Conservation (phyloP, 2,113 vertebrate genomes). For the Solenodon paradoxus region DNA sequence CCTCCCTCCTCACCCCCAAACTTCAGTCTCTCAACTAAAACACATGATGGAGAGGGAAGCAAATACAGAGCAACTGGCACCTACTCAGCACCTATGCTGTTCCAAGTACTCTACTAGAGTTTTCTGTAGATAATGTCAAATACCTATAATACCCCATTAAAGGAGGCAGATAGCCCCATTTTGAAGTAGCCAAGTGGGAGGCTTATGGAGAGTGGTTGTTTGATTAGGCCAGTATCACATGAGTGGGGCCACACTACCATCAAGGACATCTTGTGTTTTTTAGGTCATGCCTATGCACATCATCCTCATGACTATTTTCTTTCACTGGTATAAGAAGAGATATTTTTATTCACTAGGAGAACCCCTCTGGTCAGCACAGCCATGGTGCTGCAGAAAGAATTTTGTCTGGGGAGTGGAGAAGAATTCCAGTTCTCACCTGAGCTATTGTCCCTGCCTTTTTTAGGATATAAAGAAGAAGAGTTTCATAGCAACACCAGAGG, state of each 20-base stretch:
- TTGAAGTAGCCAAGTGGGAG: background rate
- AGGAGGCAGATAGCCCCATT: accelerated
- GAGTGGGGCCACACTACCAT: too few species aligned
- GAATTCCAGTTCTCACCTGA: background rate
- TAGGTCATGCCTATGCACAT: too few species aligned
- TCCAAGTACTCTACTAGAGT: background rate
- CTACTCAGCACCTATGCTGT: background rate
- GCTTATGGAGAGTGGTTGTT: background rate
- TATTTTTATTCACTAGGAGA: background rate
- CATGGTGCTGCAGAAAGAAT: background rate
- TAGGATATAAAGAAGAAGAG: background rate
- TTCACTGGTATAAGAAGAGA: background rate
- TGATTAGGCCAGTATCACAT: background rate
- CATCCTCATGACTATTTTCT: background rate
- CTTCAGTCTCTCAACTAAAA: background rate
- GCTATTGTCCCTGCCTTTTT: background rate
- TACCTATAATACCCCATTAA: background rate
- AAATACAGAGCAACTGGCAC: background rate
- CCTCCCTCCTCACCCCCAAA: background rate
- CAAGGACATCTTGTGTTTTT: background rate
- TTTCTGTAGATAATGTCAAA: background rate
- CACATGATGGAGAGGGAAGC: background rate
- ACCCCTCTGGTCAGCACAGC: background rate
- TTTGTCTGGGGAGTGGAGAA: background rate
- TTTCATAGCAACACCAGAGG: background rate